Evolutionary conservation across 1,140 invertebrate species (phyloP), one percentile per base, ranked within the genome.

Genomic region (Drosophila oshimai): DNA sequence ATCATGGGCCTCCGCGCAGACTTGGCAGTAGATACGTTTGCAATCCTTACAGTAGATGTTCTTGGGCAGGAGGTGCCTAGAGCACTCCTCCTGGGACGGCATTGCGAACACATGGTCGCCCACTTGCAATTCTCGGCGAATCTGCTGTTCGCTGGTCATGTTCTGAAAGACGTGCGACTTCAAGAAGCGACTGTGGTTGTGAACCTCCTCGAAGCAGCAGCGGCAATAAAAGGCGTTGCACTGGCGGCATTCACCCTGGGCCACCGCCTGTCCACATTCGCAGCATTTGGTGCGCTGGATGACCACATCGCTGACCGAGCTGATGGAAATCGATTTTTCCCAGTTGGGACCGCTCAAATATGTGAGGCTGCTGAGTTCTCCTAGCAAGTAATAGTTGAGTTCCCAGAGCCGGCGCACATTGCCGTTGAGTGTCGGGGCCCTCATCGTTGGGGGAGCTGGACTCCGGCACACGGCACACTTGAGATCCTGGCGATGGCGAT

Each of bases 331-430:
- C 1, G 62, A 33, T 9, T 68, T 44, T 2, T 47, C 42, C 24
- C n/a, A n/a, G 13, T 49, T 37, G 6, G 65, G 51, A 5, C 57
- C 57, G 2, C 33, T 45, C 37, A 60, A 65, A 13, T 46, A 67
- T 0, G 22, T 29, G 5, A 74, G 13, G 9, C 69, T 51, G 15
- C 49, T 44, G 0, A 53, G 7, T 36, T 71, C 53, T 7, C 89
- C 89, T 39, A 90, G 13, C 17, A 87, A 50, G 49, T 76, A 74
- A 22, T 89, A 90, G 47, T 84, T 80, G 4, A 89, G 58, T 28
- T 89, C 78, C 12, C 77, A 89, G 12, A 44, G 70, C 22, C 87
- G 75, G 4, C 72, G 51, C 12, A 74, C 37, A 28, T 61, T 47
- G 9, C 57, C 73, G 0, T 22, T 64, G 12, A 6, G 17, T n/a